These are phyloP conservation scores for Dendrocincla tyrannina DNA, from an alignment of 2,797 vertebrate species.

Conservation along the genomic window DNA sequence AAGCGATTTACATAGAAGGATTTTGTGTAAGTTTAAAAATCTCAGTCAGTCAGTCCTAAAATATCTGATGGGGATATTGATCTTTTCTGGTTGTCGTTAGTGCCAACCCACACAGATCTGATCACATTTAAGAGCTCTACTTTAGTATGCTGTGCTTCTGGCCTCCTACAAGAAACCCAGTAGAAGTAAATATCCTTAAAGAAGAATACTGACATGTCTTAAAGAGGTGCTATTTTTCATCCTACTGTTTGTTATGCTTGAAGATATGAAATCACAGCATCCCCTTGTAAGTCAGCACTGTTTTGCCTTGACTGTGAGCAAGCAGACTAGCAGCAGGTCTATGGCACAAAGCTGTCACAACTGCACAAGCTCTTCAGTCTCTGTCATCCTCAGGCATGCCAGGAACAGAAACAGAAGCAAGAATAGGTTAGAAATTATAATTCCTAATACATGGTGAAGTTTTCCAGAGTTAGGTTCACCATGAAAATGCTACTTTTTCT, in stretches of 20 bases:
- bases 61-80: not conserved
- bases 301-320: not conserved
- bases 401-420: not conserved
- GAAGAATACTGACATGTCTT: not conserved
- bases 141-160: not conserved
- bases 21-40: not conserved
- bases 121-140: not conserved
- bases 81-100: not conserved
- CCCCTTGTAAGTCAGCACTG: not conserved
- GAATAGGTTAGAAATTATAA: not conserved
- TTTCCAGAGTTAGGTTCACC: not conserved
- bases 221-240: not conserved
- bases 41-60: not conserved
- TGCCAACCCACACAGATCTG: not conserved
- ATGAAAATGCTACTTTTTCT: not conserved
- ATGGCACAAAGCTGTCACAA: accelerated
- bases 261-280: not conserved
- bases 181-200: not conserved
- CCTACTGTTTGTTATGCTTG: not conserved
- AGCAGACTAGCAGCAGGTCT: not conserved
- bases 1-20: not conserved
- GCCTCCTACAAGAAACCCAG: not conserved
- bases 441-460: not conserved
- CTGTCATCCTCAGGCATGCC: accelerated
- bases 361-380: not conserved